Base-by-base conservation (phyloP, 2,888 invertebrate species). In the Acrobasis repandana region DNA sequence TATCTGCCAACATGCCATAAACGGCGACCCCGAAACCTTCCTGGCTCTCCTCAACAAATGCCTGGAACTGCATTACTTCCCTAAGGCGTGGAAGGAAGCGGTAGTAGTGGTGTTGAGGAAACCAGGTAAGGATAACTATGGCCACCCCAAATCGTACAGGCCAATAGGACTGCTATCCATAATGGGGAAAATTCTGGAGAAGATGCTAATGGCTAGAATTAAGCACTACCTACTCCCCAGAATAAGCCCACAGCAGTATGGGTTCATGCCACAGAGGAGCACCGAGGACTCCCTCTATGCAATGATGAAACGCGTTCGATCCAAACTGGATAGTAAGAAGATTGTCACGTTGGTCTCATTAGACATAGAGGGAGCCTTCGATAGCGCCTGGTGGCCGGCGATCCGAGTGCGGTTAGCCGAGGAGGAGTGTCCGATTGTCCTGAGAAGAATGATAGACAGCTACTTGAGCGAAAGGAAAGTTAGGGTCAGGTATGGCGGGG, bases 211-310 rank as follows among this genome's bases (percentile, higher is more conserved):
- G 11, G 11, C 9, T 6, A 1, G 58, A 10, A 6, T 58, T 4
- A 47, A 36, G 14, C 18, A 11, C n/a, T n/a, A 48, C 33, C 5
- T 47, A 2, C 9, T 57, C 0, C 57, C 48, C 9, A 33, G 3
- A n/a, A 3, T 33, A 1, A 47, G 57, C 16, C 1, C 28, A 0
- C 2, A 10, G 9, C 56, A 61, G n/a, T 57, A 33, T 5, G 57
- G 57, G 4, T 57, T 57, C 16, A 33, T 47, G 15, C 57, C 57
- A 8, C 57, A 57, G 33, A 0, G 47, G 0, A 47, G 57, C 6
- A 61, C 61, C 28, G 56, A 61, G n/a, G 38, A 36, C 28, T 36
- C 61, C 54, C 61, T 62, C 54, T 63, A 58, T 60, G 46, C 38
- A 47, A 43, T 62, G 54, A 56, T 63, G 33, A 54, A 33, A 58